Evolutionary conservation across 2,888 invertebrate genomes (phyloP).

Genomic region (Macrosoma leucophasiata): DNA sequence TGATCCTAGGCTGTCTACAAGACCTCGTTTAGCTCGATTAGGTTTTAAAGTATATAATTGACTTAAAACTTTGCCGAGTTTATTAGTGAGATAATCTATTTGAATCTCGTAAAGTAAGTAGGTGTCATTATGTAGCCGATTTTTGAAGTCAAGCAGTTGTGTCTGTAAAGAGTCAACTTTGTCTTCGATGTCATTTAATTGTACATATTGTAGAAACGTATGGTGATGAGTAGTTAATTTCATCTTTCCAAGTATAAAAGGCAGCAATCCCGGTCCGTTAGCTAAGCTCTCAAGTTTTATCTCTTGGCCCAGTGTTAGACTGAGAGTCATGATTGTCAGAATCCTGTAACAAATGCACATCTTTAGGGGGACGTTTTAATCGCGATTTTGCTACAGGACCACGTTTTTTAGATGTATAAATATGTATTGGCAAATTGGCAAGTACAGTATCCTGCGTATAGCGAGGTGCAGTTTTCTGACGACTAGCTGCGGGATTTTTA

Average conservation of each 20-base stretch:
- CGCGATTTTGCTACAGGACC: constrained; percentile 15
- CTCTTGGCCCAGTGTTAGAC: constrained; percentile 5
- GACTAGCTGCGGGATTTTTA: constrained; percentile 11
- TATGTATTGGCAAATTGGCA: constrained; percentile 14
- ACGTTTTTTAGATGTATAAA: constrained; percentile 17
- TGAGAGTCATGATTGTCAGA: not conserved
- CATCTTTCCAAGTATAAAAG: constrained; percentile 16
- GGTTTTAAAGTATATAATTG: constrained; percentile 4
- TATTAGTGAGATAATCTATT: constrained; percentile 8
- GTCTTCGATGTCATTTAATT: constrained; percentile 15
- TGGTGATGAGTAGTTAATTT: constrained; percentile 17
- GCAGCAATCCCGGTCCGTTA: constrained; percentile 20
- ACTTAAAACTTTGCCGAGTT: constrained; percentile 1
- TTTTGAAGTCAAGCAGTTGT: not conserved
- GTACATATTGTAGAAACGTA: constrained; percentile 19
- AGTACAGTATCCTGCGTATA: constrained; percentile 15
- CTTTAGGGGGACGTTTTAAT: constrained; percentile 10
- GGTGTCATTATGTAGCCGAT: constrained; percentile 3
- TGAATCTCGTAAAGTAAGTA: constrained; percentile 7
- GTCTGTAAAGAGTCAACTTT: constrained; percentile 3
- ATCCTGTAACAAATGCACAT: constrained; percentile 3
- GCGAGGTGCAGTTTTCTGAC: constrained; percentile 15
- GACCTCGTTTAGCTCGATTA: constrained; percentile 7
- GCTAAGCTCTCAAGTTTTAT: constrained; percentile 16
- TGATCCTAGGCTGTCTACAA: constrained; percentile 24